These are phyloP conservation scores for Chloroceryle aenea DNA, from an alignment of 2,113 vertebrate species.

Conservation along the genomic window DNA sequence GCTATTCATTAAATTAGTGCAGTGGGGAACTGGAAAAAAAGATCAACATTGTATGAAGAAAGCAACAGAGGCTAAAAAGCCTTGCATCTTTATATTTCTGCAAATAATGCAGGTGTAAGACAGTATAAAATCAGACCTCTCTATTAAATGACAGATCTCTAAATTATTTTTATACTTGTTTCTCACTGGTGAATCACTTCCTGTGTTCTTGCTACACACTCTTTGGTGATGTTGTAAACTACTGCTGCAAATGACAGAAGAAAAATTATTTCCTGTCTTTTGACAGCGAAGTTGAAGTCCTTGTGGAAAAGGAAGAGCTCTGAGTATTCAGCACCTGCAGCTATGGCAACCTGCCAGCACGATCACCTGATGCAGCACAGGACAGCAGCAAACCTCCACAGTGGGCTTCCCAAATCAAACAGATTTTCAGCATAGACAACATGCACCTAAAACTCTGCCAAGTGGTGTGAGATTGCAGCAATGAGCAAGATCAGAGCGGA, in stretches of 20 bases:
- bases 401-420: conserved; percentile 23
- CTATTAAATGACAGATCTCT: not conserved
- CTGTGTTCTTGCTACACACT: not conserved
- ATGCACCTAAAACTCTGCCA: not conserved
- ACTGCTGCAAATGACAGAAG: conserved; percentile 5
- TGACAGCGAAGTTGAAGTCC: not conserved
- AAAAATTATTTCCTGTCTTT: not conserved
- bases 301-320: not conserved
- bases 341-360: conserved; percentile 30
- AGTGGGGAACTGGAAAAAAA: not conserved
- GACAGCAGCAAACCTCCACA: not conserved
- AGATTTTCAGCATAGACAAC: conserved; percentile 15
- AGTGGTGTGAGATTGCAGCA: not conserved
- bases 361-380: conserved; percentile 6
- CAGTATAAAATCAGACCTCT: not conserved
- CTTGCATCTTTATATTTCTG: not conserved
- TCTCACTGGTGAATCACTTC: conserved; percentile 27
- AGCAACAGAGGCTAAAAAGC: not conserved
- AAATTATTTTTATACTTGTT: not conserved
- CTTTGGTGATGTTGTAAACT: not conserved
- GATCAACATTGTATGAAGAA: not conserved
- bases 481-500: not conserved
- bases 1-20: not conserved
- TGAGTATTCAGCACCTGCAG: not conserved
- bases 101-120: not conserved